Conservation (phyloP, 2,888 invertebrate species). For the Ctenicera cuprea region DNA sequence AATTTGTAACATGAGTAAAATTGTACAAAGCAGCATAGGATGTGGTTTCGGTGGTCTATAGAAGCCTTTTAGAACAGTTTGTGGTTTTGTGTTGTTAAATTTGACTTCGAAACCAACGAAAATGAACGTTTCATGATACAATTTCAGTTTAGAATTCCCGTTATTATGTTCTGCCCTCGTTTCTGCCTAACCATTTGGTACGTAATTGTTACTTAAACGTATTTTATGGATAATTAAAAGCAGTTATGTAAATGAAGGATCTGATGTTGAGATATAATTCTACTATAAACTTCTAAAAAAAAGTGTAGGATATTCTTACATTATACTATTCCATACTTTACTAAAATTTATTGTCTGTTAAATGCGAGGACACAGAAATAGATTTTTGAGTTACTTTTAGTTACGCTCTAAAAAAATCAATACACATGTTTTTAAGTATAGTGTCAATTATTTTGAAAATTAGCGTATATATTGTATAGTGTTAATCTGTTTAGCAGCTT, state of each 20-base stretch:
- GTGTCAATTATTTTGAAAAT: too few species aligned
- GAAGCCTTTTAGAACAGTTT: constrained; percentile 55
- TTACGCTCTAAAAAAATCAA: too few species aligned
- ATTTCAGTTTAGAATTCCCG: background rate
- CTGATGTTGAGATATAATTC: too few species aligned
- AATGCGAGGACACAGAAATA: too few species aligned
- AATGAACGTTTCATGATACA: constrained; percentile 8
- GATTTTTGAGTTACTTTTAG: too few species aligned
- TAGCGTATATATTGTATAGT: too few species aligned
- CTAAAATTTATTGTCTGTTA: too few species aligned
- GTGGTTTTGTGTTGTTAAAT: constrained; percentile 51
- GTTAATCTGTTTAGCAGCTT: too few species aligned
- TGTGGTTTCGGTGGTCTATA: constrained; percentile 55
- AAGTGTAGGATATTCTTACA: too few species aligned
- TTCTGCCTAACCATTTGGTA: background rate
- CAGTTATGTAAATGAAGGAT: background rate
- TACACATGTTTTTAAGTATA: too few species aligned
- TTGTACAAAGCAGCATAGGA: constrained; percentile 54
- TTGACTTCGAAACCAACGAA: constrained; percentile 26
- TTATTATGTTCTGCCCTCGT: background rate
- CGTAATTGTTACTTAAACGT: background rate
- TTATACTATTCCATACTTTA: too few species aligned
- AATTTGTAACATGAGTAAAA: constrained; percentile 57
- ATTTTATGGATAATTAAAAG: background rate
- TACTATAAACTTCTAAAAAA: too few species aligned